phyloP scores from a whole-genome alignment of 2,797 vertebrate species.

The Cryptoblepharus egeriae region DNA sequence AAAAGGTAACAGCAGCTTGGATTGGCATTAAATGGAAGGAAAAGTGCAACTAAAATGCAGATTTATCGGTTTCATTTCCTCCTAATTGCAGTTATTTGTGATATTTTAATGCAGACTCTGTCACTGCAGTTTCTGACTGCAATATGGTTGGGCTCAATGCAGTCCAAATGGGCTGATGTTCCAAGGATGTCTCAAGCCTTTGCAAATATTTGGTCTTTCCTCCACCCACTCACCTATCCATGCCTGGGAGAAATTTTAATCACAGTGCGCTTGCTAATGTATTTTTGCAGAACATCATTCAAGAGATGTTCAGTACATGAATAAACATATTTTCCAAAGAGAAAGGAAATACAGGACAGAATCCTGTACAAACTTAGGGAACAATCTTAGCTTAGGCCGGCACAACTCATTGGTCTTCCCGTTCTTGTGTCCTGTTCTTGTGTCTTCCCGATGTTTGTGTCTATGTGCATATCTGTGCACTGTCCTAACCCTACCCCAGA shows the following conservation, averaged over 20 bases:
- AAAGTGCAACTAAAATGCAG: conserved; percentile 77
- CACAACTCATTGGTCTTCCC: no score
- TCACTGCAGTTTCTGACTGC: conserved; percentile 70
- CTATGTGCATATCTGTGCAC: no score
- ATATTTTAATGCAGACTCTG: conserved; percentile 74
- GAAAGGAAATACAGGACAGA: conserved; percentile 14
- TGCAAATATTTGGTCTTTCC: conserved; percentile 62
- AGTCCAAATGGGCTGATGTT: conserved; percentile 75
- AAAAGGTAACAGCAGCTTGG: conserved; percentile 64
- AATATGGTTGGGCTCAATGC: conserved; percentile 71
- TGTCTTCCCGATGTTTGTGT: no score
- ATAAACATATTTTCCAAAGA: conserved; percentile 54
- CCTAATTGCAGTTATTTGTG: conserved; percentile 78
- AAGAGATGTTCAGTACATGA: conserved; percentile 56
- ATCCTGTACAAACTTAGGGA: no score
- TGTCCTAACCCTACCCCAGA: no score
- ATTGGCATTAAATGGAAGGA: conserved; percentile 68
- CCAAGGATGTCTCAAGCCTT: conserved; percentile 70
- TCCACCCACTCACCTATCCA: conserved; percentile 60
- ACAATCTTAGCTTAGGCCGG: no score
- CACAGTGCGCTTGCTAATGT: conserved; percentile 49
- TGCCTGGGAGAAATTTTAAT: conserved; percentile 57
- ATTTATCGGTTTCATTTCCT: conserved; percentile 74
- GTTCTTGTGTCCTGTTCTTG: no score
- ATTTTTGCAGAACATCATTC: conserved; percentile 39